Percentiles rank a stretch among this genome's conserved stretches.
phyloP scores from a whole-genome alignment of 2,888 invertebrate genomes.

The Petrolisthes manimaculis region DNA sequence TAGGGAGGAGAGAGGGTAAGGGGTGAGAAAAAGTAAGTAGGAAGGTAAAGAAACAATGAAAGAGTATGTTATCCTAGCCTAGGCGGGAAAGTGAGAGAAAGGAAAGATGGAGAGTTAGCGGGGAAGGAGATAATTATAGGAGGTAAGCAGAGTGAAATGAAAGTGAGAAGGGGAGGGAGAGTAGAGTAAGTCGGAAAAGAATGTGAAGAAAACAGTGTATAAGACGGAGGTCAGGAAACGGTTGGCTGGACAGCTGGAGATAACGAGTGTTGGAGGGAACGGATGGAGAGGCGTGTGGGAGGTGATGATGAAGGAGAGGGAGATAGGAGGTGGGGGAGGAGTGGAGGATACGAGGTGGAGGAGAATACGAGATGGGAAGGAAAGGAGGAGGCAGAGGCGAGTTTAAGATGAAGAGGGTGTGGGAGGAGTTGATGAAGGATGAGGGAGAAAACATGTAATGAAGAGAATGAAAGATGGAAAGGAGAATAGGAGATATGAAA shows the following conservation, averaged over 20 bases:
- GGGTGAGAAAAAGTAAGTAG: background rate
- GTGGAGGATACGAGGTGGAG: background rate
- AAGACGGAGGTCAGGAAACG: slow-evolving; percentile 6
- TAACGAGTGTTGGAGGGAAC: background rate
- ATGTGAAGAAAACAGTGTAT: background rate
- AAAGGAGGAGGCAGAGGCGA: too few relatives aligned
- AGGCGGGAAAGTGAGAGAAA: background rate
- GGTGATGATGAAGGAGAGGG: background rate
- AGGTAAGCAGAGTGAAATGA: background rate
- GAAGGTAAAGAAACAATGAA: background rate
- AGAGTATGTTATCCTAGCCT: too few relatives aligned
- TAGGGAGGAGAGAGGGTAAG: background rate
- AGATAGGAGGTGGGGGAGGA: background rate
- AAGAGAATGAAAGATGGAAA: background rate
- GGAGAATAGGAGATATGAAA: background rate
- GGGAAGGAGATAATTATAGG: background rate
- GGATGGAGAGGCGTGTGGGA: background rate
- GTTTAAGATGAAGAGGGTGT: background rate
- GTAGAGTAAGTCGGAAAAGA: background rate
- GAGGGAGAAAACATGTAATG: background rate
- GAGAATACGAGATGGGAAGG: background rate
- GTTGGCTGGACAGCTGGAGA: background rate
- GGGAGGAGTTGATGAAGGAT: background rate
- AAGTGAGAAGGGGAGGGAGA: background rate
- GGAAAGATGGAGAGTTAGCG: background rate